phyloP scores from a whole-genome alignment of 1,140 invertebrate species.

The Heterodera carotae region DNA sequence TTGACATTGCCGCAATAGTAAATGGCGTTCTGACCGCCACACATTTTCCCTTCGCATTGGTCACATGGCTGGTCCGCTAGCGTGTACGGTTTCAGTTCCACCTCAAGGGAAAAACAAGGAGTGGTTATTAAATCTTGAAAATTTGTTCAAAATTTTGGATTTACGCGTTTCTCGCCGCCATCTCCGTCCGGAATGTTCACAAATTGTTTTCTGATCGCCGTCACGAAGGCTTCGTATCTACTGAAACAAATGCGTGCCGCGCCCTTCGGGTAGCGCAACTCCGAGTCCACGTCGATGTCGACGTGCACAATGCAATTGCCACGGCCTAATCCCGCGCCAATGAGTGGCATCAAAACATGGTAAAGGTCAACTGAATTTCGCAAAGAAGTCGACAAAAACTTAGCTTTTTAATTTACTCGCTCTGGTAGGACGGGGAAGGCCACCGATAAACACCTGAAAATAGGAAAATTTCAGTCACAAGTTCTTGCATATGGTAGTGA shows the following conservation, averaged over 20 bases:
- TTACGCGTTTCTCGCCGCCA: constrained; percentile 19
- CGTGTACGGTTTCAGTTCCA: constrained; percentile 96
- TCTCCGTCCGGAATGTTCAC: constrained; percentile 73
- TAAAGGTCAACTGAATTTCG: constrained; percentile 80
- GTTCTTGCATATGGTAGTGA: too few species aligned
- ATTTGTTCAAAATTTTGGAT: constrained; percentile 67
- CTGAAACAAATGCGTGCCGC: constrained; percentile 96
- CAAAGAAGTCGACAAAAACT: too few species aligned
- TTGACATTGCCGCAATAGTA: constrained; percentile 99
- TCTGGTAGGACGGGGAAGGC: constrained; percentile 93
- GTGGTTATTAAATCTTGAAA: constrained; percentile 95
- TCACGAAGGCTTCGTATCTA: constrained; percentile 73
- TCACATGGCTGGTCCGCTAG: constrained; percentile 99
- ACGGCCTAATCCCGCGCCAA: constrained; percentile 87
- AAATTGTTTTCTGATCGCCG: constrained; percentile 7
- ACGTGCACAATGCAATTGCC: constrained; percentile 75
- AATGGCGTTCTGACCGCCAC: constrained; percentile 85
- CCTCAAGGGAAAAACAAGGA: too few species aligned
- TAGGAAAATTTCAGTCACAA: neutral
- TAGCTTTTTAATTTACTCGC: constrained; percentile 75
- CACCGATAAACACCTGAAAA: constrained; percentile 85
- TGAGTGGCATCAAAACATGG: constrained; percentile 94
- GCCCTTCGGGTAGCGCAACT: constrained; percentile 98
- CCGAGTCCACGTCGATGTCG: constrained; percentile 98
- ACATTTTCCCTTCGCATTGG: constrained; percentile 80